Base-by-base conservation (phyloP, 2,797 vertebrate genomes). In the Silurus lanzhouensis region DNA sequence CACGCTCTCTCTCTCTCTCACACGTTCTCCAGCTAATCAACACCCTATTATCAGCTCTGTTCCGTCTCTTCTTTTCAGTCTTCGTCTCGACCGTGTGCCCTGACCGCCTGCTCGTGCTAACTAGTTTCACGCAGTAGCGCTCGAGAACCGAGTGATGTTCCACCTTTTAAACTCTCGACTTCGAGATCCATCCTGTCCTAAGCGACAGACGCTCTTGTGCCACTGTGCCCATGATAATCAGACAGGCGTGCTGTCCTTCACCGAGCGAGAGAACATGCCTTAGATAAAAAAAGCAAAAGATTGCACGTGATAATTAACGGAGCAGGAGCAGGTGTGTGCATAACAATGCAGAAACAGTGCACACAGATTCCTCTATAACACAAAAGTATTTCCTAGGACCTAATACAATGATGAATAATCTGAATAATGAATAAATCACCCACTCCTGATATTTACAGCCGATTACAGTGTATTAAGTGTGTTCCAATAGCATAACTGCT, bases 11-110 rank as follows among this genome's bases (percentile, higher is more conserved):
- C 64, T 38, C 22, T 14, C 14, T 17, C 20, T 58, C 66, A 57
- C 81, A n/a, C 67, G 10, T 60, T 72, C 81, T 60, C 89, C 91
- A 87, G 92, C 91, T 91, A 57, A 79, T 84, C n/a, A 88, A 79
- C 52, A 86, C 77, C 80, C 61, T 74, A 90, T 89, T 90, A 91
- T 91, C 92, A 89, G 89, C 90, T 92, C 70, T 87, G 91, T 88
- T 88, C 64, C 48, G 55, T 8, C 9, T 60, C 12, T 19, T 91
- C 89, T 61, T 84, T 88, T 91, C 92, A 92, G 92, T 88, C 81
- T 76, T 89, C 48, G 78, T 78, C 70, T 64, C 88, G 81, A 81
- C 38, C 84, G 87, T 89, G 89, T 88, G 83, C 83, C 64, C 58
- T 64, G 58, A 67, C 46, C 46, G 76, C 76, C 71, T 14, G 48